Percentiles rank a stretch among this genome's conserved stretches.
These are phyloP conservation scores for Callorhinus ursinus DNA, from an alignment of 2,113 vertebrate genomes.

Conservation along the genomic window DNA sequence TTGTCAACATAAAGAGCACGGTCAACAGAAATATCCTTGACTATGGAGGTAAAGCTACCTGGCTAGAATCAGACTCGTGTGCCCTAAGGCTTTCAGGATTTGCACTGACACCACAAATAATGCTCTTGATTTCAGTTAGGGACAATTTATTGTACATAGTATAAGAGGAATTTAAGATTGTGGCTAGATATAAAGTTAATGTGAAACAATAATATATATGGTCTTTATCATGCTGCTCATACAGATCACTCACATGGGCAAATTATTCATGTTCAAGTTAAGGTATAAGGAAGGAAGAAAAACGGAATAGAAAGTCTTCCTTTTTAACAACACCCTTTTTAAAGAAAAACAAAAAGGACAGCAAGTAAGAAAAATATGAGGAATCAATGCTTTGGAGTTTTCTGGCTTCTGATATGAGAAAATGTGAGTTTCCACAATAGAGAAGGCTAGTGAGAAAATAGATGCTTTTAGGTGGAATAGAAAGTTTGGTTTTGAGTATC, in stretches of 20 bases:
- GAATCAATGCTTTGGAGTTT: neutral
- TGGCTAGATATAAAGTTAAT: neutral
- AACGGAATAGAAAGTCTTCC: neutral
- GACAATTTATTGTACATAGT: neutral
- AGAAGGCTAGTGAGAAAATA: neutral
- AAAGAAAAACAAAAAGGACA: neutral
- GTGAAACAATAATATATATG: neutral
- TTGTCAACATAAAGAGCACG: neutral
- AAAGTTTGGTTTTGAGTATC: neutral
- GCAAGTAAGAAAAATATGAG: neutral
- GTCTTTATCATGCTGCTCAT: neutral
- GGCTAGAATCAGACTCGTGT: neutral
- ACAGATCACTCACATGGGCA: neutral
- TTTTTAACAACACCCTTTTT: neutral
- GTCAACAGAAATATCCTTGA: neutral
- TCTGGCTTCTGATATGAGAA: neutral
- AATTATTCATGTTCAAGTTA: neutral
- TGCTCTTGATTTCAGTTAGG: neutral
- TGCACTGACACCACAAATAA: neutral
- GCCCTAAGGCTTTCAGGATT: neutral
- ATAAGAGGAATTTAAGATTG: neutral
- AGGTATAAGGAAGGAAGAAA: neutral
- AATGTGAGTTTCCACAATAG: neutral
- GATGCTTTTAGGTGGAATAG: neutral
- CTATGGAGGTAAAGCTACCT: neutral